Evolutionary conservation across 1,140 invertebrate species (phyloP).

Genomic region (Drosophila mayri): DNA sequence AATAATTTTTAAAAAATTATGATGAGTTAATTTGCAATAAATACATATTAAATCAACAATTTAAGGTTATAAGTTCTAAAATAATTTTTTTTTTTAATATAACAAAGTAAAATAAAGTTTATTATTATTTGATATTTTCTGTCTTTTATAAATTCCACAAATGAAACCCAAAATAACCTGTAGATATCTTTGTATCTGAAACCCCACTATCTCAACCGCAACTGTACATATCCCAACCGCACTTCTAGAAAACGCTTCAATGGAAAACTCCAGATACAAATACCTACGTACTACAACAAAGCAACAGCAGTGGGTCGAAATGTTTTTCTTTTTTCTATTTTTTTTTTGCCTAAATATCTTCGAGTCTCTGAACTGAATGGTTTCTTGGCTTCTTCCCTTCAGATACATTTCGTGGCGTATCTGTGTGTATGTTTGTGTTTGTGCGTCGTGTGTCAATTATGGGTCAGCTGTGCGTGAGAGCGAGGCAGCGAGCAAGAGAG

Average conservation of each 20-base stretch:
- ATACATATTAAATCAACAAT: no score
- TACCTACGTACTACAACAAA: constrained; percentile 51
- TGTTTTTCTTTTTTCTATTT: constrained; percentile 22
- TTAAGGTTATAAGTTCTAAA: no score
- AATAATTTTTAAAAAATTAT: not conserved
- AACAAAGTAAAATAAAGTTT: not conserved
- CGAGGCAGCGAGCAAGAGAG: constrained; percentile 19
- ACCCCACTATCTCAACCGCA: not conserved
- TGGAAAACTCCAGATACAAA: constrained; percentile 69
- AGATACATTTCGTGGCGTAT: constrained; percentile 21
- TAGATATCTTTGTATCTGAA: not conserved
- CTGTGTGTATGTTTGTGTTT: constrained; percentile 40
- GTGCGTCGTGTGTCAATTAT: constrained; percentile 64
- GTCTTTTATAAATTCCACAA: not conserved
- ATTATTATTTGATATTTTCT: not conserved
- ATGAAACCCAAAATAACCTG: not conserved
- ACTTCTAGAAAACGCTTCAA: constrained; percentile 72
- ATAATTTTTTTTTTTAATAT: no score
- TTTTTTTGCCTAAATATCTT: constrained; percentile 17
- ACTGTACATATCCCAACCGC: constrained; percentile 10
- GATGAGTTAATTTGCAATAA: no score
- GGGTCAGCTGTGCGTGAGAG: constrained; percentile 80
- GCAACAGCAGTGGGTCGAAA: constrained; percentile 75
- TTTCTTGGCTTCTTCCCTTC: constrained; percentile 55
- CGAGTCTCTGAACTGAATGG: constrained; percentile 39